phyloP scores from a whole-genome alignment of 2,797 vertebrate species.

The Erethizon dorsatum region DNA sequence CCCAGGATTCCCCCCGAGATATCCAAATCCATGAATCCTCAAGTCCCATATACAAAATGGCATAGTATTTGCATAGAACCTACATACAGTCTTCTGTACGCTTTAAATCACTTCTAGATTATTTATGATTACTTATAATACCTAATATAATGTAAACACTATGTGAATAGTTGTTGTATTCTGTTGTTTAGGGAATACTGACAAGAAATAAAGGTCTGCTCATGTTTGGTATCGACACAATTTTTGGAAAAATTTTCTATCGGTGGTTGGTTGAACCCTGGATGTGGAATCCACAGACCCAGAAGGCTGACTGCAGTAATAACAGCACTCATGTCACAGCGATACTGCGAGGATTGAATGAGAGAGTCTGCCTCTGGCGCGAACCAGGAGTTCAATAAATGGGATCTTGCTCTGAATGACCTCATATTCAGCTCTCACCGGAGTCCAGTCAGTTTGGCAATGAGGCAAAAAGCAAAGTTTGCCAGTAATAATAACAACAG shows the following conservation, averaged over 20 bases:
- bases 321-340: fast-evolving
- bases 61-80: neutral
- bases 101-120: neutral
- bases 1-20: neutral
- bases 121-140: neutral
- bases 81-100: neutral
- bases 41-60: too few relatives aligned
- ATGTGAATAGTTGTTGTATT: neutral
- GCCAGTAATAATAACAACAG: neutral
- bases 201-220: neutral
- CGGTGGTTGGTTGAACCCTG: neutral
- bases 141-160: neutral
- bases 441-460: neutral
- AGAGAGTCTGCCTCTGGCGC: neutral
- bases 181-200: neutral
- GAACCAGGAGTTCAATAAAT: neutral
- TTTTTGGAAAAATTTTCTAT: neutral
- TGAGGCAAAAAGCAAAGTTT: neutral
- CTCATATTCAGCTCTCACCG: neutral
- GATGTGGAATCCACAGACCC: neutral
- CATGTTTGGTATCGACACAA: neutral
- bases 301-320: neutral
- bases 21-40: neutral
- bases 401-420: neutral
- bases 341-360: too few relatives aligned